Evolutionary conservation across 2,888 invertebrate species (phyloP), one percentile per base, ranked within the genome.

Genomic region (Dichetophora obliterata): DNA sequence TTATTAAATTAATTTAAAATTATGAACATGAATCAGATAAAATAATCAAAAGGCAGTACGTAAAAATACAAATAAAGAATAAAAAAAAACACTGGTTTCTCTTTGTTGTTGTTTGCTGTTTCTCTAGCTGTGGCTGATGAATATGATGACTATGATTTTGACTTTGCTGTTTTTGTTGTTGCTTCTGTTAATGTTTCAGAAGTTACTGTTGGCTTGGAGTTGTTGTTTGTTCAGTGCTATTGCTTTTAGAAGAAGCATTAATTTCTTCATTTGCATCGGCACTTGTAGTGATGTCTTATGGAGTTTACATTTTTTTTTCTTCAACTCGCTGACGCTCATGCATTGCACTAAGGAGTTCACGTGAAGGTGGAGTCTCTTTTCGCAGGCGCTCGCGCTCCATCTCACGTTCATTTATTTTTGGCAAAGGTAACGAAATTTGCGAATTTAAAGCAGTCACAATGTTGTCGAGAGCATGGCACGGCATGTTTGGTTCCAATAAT

Each of bases 371-470:
- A 84, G 95, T 90, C 87, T 95, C 95, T 82, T 92, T 92, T 54
- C 95, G 91, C 84, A 95, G 89, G 83, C 92, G 91, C 84, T 94
- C 94, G 76, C 94, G 91, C 87, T 95, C 95, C 84, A 94, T 94
- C 86, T 95, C 95, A 82, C 93, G 91, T 84, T 93, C 92, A 88
- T 93, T 93, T 78, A 95, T 92, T 84, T 94, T 92, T 88, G 92
- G 93, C 95, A 94, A 90, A 85, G 94, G 90, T 85, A 93, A 92
- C 80, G 93, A 93, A 84, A 94, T 91, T 87, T 94, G 92, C 81
- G 91, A 90, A 83, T 92, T 92, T 75, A 94, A 89, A 75, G 92
- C 91, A 82, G 91, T 91, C 79, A 93, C 92, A 85, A 94, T 91
- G 81, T 91, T 91, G 84, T 92, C 92, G 79, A 94, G 88, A 79